A percentile compares a stretch with the other conserved stretches of the same genome.
These are phyloP conservation scores for Drosophila mojavensis DNA, from an alignment of 1,140 invertebrate species.

Conservation along the genomic window DNA sequence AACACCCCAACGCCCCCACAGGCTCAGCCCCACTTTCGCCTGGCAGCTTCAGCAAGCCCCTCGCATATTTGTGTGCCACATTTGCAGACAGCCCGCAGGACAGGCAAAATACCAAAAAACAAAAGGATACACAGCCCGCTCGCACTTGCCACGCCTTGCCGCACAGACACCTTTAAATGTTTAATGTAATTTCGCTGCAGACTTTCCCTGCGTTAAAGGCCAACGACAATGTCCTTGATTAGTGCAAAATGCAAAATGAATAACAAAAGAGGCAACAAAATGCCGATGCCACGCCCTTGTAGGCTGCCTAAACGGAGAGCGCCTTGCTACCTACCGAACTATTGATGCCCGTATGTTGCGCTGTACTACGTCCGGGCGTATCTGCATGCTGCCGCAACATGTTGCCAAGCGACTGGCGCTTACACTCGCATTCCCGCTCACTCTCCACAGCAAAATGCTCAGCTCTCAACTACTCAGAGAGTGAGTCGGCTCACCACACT, in stretches of 20 bases:
- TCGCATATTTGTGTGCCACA: constrained; percentile 21
- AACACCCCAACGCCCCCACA: not conserved
- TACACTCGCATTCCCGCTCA: constrained; percentile 9
- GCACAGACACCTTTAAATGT: constrained; percentile 35
- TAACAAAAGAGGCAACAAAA: not conserved
- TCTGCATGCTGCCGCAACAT: constrained; percentile 19
- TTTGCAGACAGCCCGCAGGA: constrained; percentile 32
- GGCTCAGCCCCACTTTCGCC: not conserved
- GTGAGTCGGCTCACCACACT: constrained; percentile 15
- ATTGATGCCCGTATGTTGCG: constrained; percentile 4
- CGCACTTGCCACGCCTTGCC: not conserved
- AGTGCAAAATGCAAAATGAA: not conserved
- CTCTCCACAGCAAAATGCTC: not conserved
- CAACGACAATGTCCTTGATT: constrained; percentile 33
- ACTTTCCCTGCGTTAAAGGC: not conserved
- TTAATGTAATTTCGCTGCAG: constrained; percentile 34
- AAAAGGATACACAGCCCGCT: not conserved
- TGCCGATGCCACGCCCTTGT: too few relatives aligned
- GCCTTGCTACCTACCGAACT: not conserved
- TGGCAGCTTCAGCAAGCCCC: not conserved
- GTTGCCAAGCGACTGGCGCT: not conserved
- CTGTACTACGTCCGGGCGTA: not conserved
- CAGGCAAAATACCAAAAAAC: not conserved
- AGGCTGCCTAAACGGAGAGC: not conserved
- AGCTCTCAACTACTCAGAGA: not conserved